Evolutionary conservation across 2,113 vertebrate genomes (phyloP), one percentile per base, ranked within the genome.

Genomic region (Marmota flaviventris): DNA sequence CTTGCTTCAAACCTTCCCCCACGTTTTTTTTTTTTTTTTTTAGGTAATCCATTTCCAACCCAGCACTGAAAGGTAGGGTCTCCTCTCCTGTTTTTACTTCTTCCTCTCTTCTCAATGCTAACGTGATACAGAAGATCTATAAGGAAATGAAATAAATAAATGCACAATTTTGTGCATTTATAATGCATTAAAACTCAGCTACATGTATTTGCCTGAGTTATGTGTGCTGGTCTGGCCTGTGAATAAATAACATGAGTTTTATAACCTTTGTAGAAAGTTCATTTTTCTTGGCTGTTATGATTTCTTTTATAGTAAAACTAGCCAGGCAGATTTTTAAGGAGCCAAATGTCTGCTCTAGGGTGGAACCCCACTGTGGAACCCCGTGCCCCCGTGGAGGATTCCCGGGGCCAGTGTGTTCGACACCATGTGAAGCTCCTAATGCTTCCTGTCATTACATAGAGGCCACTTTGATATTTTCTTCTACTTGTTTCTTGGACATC

Each of bases 111-210:
- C 89, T 85, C 70, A 58, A 13, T 45, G n/a, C 63, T 65, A 94
- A 85, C 84, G 79, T 95, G 84, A 81, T 34, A 37, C 8, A n/a
- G n/a, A 81, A 91, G 58, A 56, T 51, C 75, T 84, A 85, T 32
- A 51, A 92, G 45, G 79, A 75, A 78, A 0, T 77, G 42, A 97
- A 63, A 83, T 90, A 98, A 97, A 92, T 73, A 98, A 95, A 92
- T 85, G 69, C 42, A 88, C 39, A 87, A 91, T 97, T 94, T 95
- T 78, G 37, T 81, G 92, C 91, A 95, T 95, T 72, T 96, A 89
- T 70, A 96, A 98, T 97, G 91, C 93, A 95, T 73, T 77, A 67
- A 93, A 94, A 94, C 69, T 89, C 61, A 65, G 81, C 61, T 82
- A 45, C 58, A 75, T 48, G 29, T 93, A 96, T 97, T 98, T 98